Evolutionary conservation across 2,113 vertebrate genomes (phyloP), one percentile per base, ranked within the genome.

Genomic region (Sorex fumeus): DNA sequence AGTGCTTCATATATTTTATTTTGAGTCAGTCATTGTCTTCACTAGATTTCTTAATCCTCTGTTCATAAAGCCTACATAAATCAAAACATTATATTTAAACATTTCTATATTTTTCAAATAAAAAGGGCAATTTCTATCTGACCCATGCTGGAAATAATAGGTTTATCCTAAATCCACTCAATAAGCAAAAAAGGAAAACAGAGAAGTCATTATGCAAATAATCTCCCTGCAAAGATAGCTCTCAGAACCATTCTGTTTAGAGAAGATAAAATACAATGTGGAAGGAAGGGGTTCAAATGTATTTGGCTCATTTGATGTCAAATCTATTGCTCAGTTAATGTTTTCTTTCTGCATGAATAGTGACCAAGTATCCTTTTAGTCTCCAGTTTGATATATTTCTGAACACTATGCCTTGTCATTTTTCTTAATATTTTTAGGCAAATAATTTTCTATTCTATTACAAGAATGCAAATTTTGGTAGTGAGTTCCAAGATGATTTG

Each of bases 101-200:
- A 86, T 6, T 79, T 11, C 11, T 40, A 27, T 47, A 40, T 82
- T 67, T 92, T 83, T 47, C 25, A 72, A 72, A 67, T 78, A 16
- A 81, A 8, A 82, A 82, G 10, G 40, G 1, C 86, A 34, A 82
- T 86, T 60, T 89, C 11, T 72, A 82, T 85, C 27, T 76, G 40
- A 57, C 12, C 4, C 85, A 70, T 64, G 50, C 28, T 66, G 50
- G 21, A 72, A 93, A 45, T 88, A 85, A 85, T 50, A 81, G 70
- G 2, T 82, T 86, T 25, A 74, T 67, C 78, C 13, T 60, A 47
- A 50, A 78, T 83, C 34, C 30, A 89, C 77, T 85, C 72, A 66
- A 9, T 57, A 83, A 25, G 1, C 25, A 34, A 88, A 84, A 74
- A 88, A 53, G 19, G 21, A 32, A 82, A 89, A 86, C 6, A 47